Evolutionary conservation across 1,140 invertebrate species (phyloP).

Genomic region (Centruroides sculpturatus): DNA sequence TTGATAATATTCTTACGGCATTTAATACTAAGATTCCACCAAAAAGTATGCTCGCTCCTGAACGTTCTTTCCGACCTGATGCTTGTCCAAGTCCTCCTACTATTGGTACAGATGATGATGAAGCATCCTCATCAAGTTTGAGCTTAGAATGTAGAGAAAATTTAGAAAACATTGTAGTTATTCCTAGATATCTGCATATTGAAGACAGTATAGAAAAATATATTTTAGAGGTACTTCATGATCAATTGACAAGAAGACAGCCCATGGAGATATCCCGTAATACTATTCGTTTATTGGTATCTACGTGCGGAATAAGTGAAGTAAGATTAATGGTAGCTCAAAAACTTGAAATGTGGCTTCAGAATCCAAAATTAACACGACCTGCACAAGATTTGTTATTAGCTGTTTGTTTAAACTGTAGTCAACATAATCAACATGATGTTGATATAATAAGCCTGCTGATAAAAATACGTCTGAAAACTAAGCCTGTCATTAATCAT

Average conservation of each 20-base stretch:
- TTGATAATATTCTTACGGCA: slow-evolving; percentile 79
- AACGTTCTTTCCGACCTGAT: slow-evolving; percentile 31
- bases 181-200: slow-evolving; percentile 27
- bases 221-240: slow-evolving; percentile 70
- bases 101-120: slow-evolving; percentile 16
- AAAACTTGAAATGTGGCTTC: slow-evolving; percentile 81
- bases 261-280: slow-evolving; percentile 76
- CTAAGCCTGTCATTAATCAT: slow-evolving; percentile 76
- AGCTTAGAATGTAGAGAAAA: slow-evolving; percentile 10
- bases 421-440: slow-evolving; percentile 57
- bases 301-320: slow-evolving; percentile 69
- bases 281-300: slow-evolving; percentile 66
- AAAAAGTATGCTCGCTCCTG: slow-evolving; percentile 29
- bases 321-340: slow-evolving; percentile 65
- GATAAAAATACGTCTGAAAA: slow-evolving; percentile 81
- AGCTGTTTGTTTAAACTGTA: slow-evolving; percentile 79
- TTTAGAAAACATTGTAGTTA: slow-evolving; percentile 14
- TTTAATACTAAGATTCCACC: slow-evolving; percentile 66
- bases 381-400: slow-evolving; percentile 85
- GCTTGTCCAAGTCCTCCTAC: slow-evolving; percentile 19
- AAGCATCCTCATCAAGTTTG: slow-evolving; percentile 15
- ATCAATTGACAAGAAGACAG: slow-evolving; percentile 68
- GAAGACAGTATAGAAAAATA: slow-evolving; percentile 58
- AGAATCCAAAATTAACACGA: slow-evolving; percentile 78
- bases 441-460: slow-evolving; percentile 79